Base-by-base conservation (phyloP, 2,113 vertebrate species). In the Trogon surrucura region DNA sequence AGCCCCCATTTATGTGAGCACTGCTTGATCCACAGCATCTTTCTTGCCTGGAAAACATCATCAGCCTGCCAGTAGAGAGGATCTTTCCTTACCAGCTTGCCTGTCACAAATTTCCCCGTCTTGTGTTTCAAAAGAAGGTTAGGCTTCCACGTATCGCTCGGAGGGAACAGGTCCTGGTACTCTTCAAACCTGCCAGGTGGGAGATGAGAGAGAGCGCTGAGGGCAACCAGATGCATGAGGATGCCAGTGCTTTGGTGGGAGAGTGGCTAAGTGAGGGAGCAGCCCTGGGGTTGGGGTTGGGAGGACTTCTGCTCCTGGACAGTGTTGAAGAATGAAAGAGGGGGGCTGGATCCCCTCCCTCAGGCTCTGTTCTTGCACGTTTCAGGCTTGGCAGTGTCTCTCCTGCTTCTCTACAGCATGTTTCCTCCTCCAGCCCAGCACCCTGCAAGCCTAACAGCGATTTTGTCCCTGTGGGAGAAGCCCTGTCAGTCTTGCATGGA, bases 151-250 rank as follows among this genome's bases (percentile, higher is more conserved):
- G 4, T 32, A 11, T 64, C 65, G 0, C 11, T 41, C 0, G 32
- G 83, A 21, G 96, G 96, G 22, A 97, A 97, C 53, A 98, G 53
- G 5, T 94, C 88, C 85, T 98, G 97, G 74, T 97, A 97, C 10
- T 93, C 71, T 66, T 93, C 89, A 81, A 98, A 94, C 95, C 98
- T 98, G 91, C 45, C 88, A 23, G 66, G 62, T 66, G 45, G 51
- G 64, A 65, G 70, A 73, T 21, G 23, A 80, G 54, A 74, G 61
- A 61, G 20, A 45, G 27, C 41, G 50, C 65, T 64, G 88, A 57
- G 34, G n/a, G 26, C 60, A 84, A 65, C 17, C 38, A 73, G 77
- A 23, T 0, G 4, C 30, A 30, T 3, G 16, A 69, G 45, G n/a
- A 83, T 26, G 12, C 22, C 13, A 65, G 25, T 70, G 62, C 6